Evolutionary conservation across 2,797 vertebrate genomes (phyloP).

Genomic region (Semotilus atromaculatus): DNA sequence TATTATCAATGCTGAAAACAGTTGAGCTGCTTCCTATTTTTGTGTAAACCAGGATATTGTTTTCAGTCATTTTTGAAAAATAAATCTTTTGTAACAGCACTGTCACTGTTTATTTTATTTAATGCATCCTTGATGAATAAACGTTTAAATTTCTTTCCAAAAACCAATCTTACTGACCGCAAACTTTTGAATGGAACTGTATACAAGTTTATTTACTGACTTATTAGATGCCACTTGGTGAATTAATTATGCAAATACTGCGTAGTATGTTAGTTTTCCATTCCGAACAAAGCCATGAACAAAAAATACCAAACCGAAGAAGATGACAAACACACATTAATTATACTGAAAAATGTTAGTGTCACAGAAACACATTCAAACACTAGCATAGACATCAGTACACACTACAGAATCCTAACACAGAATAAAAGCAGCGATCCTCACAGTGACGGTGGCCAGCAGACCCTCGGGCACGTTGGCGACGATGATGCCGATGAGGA

Average conservation of each 20-base stretch:
- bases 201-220: not conserved
- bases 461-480: slow-evolving; percentile 92
- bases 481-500: slow-evolving; percentile 94
- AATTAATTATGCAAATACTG: not conserved
- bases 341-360: not conserved
- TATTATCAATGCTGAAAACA: not conserved
- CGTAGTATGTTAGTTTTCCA: not conserved
- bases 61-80: not conserved
- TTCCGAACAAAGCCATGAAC: slow-evolving; percentile 15
- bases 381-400: not conserved
- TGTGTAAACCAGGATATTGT: not conserved
- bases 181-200: not conserved
- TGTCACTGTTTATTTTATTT: not conserved
- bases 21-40: not conserved
- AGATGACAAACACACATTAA: slow-evolving; percentile 9
- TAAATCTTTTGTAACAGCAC: not conserved
- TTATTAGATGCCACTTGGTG: not conserved
- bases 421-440: slow-evolving; percentile 42
- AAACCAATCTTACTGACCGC: not conserved
- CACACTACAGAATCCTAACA: slow-evolving; percentile 2
- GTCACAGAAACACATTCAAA: not conserved
- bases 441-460: slow-evolving; percentile 93
- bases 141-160: not conserved
- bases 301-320: not conserved
- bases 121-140: not conserved